Percentiles rank a stretch among this genome's conserved stretches.
These are phyloP conservation scores for Squalus acanthias DNA, from an alignment of 2,797 vertebrate species.

Conservation along the genomic window DNA sequence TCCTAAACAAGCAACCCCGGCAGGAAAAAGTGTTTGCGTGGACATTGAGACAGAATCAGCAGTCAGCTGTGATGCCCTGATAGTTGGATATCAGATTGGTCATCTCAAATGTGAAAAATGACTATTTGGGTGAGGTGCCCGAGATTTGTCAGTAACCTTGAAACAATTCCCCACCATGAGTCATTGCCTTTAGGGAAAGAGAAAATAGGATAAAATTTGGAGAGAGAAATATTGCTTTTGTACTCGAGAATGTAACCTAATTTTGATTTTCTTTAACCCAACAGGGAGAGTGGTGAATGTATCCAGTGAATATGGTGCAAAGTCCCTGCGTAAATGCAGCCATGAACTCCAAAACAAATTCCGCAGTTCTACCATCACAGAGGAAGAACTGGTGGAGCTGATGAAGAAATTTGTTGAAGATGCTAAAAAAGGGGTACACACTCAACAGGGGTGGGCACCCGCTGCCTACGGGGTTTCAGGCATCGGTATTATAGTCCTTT, in stretches of 20 bases:
- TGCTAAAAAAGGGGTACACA: constrained; percentile 61
- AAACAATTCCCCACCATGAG: background rate
- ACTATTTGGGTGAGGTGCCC: too few relatives aligned
- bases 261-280: background rate
- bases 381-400: constrained; percentile 74
- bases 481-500: constrained; percentile 78
- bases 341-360: constrained; percentile 39
- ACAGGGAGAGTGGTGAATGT: constrained; percentile 86
- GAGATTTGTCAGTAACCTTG: background rate
- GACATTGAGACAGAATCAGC: too few relatives aligned
- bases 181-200: background rate
- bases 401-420: constrained; percentile 77
- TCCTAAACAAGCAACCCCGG: too few relatives aligned
- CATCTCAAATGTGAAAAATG: too few relatives aligned
- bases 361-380: constrained; percentile 62
- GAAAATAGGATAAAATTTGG: too few relatives aligned
- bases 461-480: constrained; percentile 81
- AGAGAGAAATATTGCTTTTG: background rate
- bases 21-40: too few relatives aligned
- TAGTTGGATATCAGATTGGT: background rate
- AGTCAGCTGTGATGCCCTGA: background rate
- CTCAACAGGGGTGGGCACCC: constrained; percentile 73
- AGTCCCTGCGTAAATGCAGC: too few relatives aligned
- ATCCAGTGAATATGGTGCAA: constrained; percentile 58
- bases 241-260: background rate